Conservation (phyloP, 2,113 vertebrate species). For the Sterna hirundo region DNA sequence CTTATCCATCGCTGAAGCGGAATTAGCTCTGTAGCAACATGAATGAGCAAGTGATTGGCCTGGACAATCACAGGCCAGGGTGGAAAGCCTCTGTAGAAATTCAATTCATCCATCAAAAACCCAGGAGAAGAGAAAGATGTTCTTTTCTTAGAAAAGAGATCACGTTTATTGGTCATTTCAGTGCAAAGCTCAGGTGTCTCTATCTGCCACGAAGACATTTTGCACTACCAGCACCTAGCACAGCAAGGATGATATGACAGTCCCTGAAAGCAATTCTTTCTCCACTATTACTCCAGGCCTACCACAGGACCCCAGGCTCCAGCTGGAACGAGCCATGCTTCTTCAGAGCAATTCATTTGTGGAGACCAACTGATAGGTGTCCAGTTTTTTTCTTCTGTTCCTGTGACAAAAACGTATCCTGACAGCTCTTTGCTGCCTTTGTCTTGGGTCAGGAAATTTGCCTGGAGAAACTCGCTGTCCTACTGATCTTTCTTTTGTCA, state of each 20-base stretch:
- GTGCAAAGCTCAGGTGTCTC: background rate
- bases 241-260: background rate
- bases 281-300: background rate
- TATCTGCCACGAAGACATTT: background rate
- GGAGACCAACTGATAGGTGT: background rate
- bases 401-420: background rate
- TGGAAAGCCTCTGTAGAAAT: background rate
- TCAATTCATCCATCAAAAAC: background rate
- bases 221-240: background rate
- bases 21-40: background rate
- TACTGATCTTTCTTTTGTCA: background rate
- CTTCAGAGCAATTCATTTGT: background rate
- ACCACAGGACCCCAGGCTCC: background rate
- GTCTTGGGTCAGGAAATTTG: background rate
- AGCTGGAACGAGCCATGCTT: background rate
- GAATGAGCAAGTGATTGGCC: background rate
- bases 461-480: background rate
- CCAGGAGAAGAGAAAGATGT: background rate
- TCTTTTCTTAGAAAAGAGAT: background rate
- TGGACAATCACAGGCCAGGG: background rate
- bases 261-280: background rate
- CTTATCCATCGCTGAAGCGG: background rate
- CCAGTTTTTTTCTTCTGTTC: background rate
- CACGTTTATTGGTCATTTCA: background rate
- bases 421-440: background rate